Evolutionary conservation across 2,797 vertebrate genomes (phyloP).

Genomic region (Gymnothorax javanicus): DNA sequence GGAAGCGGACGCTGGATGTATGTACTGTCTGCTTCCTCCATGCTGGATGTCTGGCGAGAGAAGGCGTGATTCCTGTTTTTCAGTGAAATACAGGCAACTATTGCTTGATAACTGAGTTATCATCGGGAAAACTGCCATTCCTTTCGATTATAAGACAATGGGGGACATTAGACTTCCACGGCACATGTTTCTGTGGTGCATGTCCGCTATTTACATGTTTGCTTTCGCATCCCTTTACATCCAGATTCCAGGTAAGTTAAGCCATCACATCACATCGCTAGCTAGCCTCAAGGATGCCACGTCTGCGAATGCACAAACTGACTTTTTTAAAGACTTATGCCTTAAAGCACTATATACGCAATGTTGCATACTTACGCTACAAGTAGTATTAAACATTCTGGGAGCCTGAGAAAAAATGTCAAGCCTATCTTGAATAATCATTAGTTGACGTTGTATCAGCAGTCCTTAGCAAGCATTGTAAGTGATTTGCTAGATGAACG

Average conservation of each 20-base stretch:
- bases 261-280: conserved; percentile 5
- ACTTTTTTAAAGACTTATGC: neutral
- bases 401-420: too few species aligned
- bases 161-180: conserved; percentile 50
- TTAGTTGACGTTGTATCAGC: too few species aligned
- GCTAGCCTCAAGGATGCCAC: neutral
- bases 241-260: conserved; percentile 82
- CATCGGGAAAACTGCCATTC: neutral
- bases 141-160: conserved; percentile 37
- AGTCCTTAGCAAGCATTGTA: too few species aligned
- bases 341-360: neutral
- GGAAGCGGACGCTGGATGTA: neutral
- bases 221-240: conserved; percentile 78
- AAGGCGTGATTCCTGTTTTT: neutral
- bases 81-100: neutral
- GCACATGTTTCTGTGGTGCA: conserved; percentile 69
- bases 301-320: neutral
- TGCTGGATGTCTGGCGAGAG: neutral
- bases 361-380: too few species aligned
- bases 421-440: too few species aligned
- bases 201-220: conserved; percentile 70
- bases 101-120: neutral
- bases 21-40: neutral
- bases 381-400: too few species aligned
- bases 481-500: too few species aligned